A percentile compares a stretch with the other conserved stretches of the same genome.
Evolutionary conservation across 1,140 invertebrate species (phyloP).

Genomic region (Drosophila serrata): DNA sequence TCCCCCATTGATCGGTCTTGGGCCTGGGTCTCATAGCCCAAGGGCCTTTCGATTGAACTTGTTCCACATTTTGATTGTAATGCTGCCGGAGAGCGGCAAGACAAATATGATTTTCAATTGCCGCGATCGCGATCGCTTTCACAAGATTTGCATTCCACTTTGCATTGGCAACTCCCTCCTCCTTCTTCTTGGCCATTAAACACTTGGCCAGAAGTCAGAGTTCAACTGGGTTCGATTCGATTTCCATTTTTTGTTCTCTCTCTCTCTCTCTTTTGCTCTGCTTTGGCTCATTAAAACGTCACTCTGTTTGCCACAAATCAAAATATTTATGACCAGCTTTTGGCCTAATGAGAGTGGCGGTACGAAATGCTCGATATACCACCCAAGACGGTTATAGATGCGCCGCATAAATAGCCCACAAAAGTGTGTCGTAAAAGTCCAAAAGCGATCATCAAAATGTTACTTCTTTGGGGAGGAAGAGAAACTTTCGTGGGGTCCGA

Average conservation of each 20-base stretch:
- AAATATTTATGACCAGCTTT: conserved; percentile 66
- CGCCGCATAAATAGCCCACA: conserved; percentile 79
- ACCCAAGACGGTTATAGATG: conserved; percentile 70
- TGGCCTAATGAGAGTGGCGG: conserved; percentile 68
- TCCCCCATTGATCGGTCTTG: conserved; percentile 32
- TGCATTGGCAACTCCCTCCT: conserved; percentile 31
- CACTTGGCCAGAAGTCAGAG: conserved; percentile 66
- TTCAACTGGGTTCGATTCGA: conserved; percentile 64
- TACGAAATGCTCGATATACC: conserved; percentile 71
- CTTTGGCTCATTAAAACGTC: conserved; percentile 68
- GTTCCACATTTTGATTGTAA: conserved; percentile 84
- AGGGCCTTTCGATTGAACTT: conserved; percentile 82
- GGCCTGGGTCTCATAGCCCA: conserved; percentile 31
- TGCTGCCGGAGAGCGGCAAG: conserved; percentile 60
- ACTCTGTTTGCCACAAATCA: conserved; percentile 68
- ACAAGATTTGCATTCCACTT: conserved; percentile 72
- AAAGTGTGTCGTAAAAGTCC: conserved; percentile 81
- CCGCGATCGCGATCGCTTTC: conserved; percentile 65
- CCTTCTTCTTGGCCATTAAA: conserved; percentile 53
- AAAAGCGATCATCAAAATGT: conserved; percentile 69
- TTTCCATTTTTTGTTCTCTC: no score
- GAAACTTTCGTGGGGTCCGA: neutral
- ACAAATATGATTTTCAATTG: conserved; percentile 82
- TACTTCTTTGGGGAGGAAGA: conserved; percentile 5
- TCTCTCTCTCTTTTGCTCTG: no score